These are phyloP conservation scores for Sinocyclocheilus maitianheensis DNA, from an alignment of 2,113 vertebrate genomes.

Conservation along the genomic window DNA sequence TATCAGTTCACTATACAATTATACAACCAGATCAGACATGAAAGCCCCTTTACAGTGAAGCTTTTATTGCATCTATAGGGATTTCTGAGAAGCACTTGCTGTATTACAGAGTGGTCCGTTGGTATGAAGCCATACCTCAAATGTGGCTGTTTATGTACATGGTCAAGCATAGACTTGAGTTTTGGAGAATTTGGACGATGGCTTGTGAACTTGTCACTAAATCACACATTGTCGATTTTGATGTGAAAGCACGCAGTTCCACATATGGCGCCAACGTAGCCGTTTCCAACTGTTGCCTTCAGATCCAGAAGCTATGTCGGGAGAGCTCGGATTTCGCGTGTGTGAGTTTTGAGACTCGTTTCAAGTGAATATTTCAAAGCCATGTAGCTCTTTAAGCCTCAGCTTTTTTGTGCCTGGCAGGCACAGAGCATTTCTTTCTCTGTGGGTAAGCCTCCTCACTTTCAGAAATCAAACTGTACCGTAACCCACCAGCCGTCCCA, in stretches of 20 bases:
- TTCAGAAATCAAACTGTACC: constrained; percentile 17
- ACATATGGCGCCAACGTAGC: constrained; percentile 39
- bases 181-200: constrained; percentile 10
- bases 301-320: constrained; percentile 37
- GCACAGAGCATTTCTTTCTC: constrained; percentile 20
- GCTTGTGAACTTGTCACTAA: constrained; percentile 35
- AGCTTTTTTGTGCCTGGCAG: constrained; percentile 52
- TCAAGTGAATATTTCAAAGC: constrained; percentile 44
- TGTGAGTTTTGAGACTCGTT: constrained; percentile 39
- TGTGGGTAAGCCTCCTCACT: constrained; percentile 14
- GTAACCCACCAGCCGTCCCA: neutral
- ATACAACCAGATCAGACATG: neutral
- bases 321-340: constrained; percentile 49
- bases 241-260: constrained; percentile 31
- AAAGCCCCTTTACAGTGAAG: neutral
- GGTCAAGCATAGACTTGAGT: constrained; percentile 13
- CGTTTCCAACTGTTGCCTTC: constrained; percentile 33
- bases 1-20: constrained; percentile 5
- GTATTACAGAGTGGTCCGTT: constrained; percentile 14
- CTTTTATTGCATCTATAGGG: neutral
- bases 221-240: constrained; percentile 28
- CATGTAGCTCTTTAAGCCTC: constrained; percentile 28
- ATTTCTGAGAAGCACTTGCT: constrained; percentile 22
- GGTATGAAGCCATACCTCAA: constrained; percentile 28
- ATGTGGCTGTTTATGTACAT: neutral